Base-by-base conservation (phyloP, 2,113 vertebrate species). In the Columba livia region DNA sequence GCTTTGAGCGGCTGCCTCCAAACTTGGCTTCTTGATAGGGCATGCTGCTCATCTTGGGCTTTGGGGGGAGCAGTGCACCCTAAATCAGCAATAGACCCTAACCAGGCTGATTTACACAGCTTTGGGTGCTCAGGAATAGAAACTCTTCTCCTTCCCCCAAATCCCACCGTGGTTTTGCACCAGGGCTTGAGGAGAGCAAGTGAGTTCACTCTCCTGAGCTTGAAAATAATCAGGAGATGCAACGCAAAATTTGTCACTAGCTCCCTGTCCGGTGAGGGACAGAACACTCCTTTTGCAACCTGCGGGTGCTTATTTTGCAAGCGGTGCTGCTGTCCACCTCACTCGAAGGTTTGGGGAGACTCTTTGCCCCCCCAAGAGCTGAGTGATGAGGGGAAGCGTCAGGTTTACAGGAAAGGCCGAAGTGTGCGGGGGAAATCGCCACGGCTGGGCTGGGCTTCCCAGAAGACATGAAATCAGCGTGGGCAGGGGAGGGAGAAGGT, bases 381-480 rank as follows among this genome's bases (percentile, higher is more conserved):
- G 61, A 31, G 32, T 0, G 3, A 15, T 12, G 29, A 15, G 42
- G 40, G 4, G 23, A 60, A 87, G 38, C 0, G 0, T 58, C 67
- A 38, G 34, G n/a, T 15, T 66, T 92, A 93, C 94, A 90, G 77
- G 28, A 97, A 96, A 61, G 65, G 66, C 36, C 5, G 32, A 51
- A 88, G 77, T 10, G 0, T 38, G 79, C 0, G 1, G 44, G 69
- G 60, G 92, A 72, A 82, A 18, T 10, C 0, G 58, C 54, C 32
- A 6, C 47, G 19, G 67, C 70, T 85, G 89, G 84, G 94, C 79
- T 65, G 83, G 50, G 69, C 90, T 97, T 97, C 96, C 96, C 66
- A 66, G 96, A 93, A 97, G 91, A 78, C 10, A 9, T 3, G 73
- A 83, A 88, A 81, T 31, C 62, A 82, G 79, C 11, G 12, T 57